A percentile compares a stretch with the other conserved stretches of the same genome.
These are phyloP conservation scores for Tachypleus tridentatus DNA, from an alignment of 1,140 invertebrate species.

Conservation along the genomic window DNA sequence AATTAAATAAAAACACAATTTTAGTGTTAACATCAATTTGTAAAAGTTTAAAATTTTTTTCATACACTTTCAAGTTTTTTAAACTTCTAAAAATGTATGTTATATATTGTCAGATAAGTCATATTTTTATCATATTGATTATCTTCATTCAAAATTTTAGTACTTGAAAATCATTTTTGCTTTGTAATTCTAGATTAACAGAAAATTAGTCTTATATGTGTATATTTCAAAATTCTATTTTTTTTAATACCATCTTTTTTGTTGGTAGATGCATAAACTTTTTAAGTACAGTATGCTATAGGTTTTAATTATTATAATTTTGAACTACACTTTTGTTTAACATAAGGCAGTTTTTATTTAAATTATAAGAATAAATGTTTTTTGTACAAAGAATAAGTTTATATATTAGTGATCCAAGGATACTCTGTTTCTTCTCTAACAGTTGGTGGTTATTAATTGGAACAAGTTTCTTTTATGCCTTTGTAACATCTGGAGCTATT, in stretches of 20 bases:
- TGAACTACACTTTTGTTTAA: not conserved
- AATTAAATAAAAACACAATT: too few species aligned
- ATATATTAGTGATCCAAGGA: not conserved
- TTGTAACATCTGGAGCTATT: constrained; percentile 13
- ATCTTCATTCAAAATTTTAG: too few species aligned
- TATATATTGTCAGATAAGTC: too few species aligned
- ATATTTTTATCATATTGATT: too few species aligned
- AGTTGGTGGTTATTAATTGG: constrained; percentile 18
- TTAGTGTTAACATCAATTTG: too few species aligned
- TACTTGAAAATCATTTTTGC: too few species aligned
- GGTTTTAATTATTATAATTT: not conserved
- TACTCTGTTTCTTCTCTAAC: not conserved
- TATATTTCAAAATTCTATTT: too few species aligned
- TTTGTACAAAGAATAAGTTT: not conserved
- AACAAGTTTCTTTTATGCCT: constrained; percentile 20
- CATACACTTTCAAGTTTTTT: too few species aligned
- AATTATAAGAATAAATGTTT: not conserved
- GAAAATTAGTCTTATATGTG: too few species aligned
- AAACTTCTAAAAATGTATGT: too few species aligned
- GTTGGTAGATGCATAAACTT: not conserved
- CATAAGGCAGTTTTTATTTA: not conserved
- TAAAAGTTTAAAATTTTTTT: too few species aligned
- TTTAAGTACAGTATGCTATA: not conserved
- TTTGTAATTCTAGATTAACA: too few species aligned
- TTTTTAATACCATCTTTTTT: not conserved